Evolutionary conservation across 2,888 invertebrate species (phyloP).

Genomic region (Drepanosiphum platanoidis): DNA sequence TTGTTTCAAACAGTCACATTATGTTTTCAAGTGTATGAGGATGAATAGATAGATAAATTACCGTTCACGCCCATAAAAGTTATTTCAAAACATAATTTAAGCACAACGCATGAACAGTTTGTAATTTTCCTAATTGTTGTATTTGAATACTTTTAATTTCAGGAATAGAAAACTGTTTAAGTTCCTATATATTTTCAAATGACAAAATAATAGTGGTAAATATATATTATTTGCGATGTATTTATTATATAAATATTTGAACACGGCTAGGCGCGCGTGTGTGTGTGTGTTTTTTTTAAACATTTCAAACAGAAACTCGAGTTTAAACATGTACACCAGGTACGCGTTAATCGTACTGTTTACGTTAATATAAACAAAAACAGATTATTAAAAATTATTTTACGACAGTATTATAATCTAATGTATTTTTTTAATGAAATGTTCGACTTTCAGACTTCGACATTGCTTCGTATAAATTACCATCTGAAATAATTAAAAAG

Average conservation of each 20-base stretch:
- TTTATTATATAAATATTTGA: not conserved
- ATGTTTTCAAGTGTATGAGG: slow-evolving; percentile 24
- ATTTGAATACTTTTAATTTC: slow-evolving; percentile 41
- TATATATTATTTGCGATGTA: not conserved
- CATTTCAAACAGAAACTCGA: not conserved
- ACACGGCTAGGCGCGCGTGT: not conserved
- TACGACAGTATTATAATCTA: not conserved
- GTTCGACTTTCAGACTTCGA: not conserved
- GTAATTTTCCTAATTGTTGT: slow-evolving; percentile 38
- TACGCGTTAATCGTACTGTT: no score
- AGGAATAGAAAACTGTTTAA: slow-evolving; percentile 19
- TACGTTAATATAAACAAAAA: not conserved
- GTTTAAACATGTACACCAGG: not conserved
- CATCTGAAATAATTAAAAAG: not conserved
- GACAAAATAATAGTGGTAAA: not conserved
- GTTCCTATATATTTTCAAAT: slow-evolving; percentile 17
- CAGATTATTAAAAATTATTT: slow-evolving; percentile 30
- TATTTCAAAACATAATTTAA: slow-evolving; percentile 33
- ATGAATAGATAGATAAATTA: slow-evolving; percentile 52
- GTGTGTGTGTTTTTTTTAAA: slow-evolving; percentile 6
- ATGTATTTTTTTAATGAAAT: not conserved
- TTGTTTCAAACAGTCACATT: not conserved
- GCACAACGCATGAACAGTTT: slow-evolving; percentile 21
- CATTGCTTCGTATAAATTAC: not conserved
- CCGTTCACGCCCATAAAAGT: slow-evolving; percentile 41